Evolutionary conservation across 2,888 invertebrate species (phyloP), one percentile per base, ranked within the genome.

Genomic region (Antheraea yamamai): DNA sequence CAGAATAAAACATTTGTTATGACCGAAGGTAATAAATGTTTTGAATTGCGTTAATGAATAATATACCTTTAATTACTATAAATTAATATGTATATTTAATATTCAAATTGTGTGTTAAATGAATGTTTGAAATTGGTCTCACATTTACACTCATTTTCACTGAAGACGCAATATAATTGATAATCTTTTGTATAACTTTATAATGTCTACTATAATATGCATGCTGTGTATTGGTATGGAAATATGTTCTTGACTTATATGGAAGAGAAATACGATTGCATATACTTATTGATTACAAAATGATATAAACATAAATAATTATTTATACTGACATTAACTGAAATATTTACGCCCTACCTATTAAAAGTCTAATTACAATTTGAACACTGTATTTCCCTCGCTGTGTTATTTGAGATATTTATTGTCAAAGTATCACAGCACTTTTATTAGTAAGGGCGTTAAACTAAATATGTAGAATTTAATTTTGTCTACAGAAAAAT

Each of bases 151-250:
- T 70, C n/a, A n/a, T 70, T 39, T 70, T 70, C 39, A 70, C 20
- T 70, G 39, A 2, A 39, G 3, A 68, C 30, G 70, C n/a, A 39
- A 66, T 16, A 3, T 30, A 30, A 30, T 8, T 70, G 39, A 70
- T 70, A 39, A 70, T 70, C 39, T 70, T 70, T 70, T 70, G 70
- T 39, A 70, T 39, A 70, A 70, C 20, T 70, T n/a, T 70, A n/a
- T 23, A n/a, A 4, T 58, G 10, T 23, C 7, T 10, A 61, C 39
- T 35, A 61, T 58, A n/a, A 61, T 58, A 72, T 72, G 39, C 20
- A 39, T 39, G 39, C 39, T 39, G 39, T 39, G 16, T 39, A n/a
- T 39, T 39, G 14, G 4, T 30, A 30, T 30, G 26, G 26, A 10
- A 64, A 26, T 26, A 26, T 26, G 14, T 14, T 64, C 26, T 61